Evolutionary conservation across 2,888 invertebrate species (phyloP), one percentile per base, ranked within the genome.

Genomic region (Eilema caniola): DNA sequence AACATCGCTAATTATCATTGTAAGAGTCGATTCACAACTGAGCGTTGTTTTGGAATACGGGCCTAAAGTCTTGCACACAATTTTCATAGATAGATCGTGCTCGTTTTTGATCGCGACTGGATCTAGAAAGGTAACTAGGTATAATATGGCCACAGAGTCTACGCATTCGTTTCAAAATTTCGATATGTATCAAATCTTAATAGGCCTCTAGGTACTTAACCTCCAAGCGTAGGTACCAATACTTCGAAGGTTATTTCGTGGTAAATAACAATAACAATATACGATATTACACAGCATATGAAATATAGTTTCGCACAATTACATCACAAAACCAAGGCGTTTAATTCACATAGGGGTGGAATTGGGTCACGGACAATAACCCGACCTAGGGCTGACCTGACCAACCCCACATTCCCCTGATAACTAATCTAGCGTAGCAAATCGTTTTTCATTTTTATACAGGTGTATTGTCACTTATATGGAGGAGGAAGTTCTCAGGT

Each of bases 381-480:
- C 69, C 70, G 81, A 73, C 81, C 83, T 73, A 81, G 70, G 70
- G 66, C 56, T 81, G 81, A 74, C 82, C 82, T 74, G 72, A 80
- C 81, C 71, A 82, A 72, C 78, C 81, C 78, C 70, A 41, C 61
- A 65, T 69, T 69, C 69, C 28, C 66, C 61, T 67, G 79, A 71
- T 71, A 71, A 62, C 59, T 62, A 63, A 68, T 68, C 67, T 64
- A 70, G 70, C 79, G 79, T 81, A 56, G 60, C 73, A 60, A 60
- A 64, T 64, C 64, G 33, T 63, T 63, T n/a, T 14, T n/a, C 12
- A 62, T 37, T 63, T 57, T 56, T 56, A 56, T 47, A 14, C 11
- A 31, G 31, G 23, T 65, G 23, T 31, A 20, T 31, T 60, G 16
- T 59, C 25, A 59, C 25, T 59, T 12, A 24, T 1, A 59, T 14